A percentile compares a stretch with the other conserved stretches of the same genome.
Evolutionary conservation across 2,888 invertebrate genomes (phyloP).

Genomic region (Habrosyne pyritoides): DNA sequence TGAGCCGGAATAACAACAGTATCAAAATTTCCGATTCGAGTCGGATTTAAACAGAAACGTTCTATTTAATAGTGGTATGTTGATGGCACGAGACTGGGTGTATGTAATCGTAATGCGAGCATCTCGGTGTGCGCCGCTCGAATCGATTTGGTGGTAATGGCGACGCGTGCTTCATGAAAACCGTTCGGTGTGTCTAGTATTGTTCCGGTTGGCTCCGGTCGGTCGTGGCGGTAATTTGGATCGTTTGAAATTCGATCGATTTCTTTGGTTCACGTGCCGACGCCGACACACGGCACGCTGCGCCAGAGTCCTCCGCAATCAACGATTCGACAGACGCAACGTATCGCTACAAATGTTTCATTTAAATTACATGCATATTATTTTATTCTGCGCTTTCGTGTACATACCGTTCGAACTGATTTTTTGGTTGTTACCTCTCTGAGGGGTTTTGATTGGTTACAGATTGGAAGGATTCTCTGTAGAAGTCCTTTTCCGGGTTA

Average conservation of each 20-base stretch:
- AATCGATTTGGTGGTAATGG: slow-evolving; percentile 72
- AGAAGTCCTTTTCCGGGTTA: neutral
- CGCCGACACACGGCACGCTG: slow-evolving; percentile 19
- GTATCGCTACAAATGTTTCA: slow-evolving; percentile 39
- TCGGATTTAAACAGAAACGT: slow-evolving; percentile 82
- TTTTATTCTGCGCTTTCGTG: slow-evolving; percentile 17
- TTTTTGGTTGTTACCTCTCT: neutral
- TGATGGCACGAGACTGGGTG: slow-evolving; percentile 63
- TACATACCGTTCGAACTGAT: slow-evolving; percentile 17
- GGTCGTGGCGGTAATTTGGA: slow-evolving; percentile 55
- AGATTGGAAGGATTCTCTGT: neutral
- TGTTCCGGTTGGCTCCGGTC: slow-evolving; percentile 69
- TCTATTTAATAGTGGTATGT: slow-evolving; percentile 78
- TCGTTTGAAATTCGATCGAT: slow-evolving; percentile 50
- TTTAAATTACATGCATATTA: slow-evolving; percentile 53
- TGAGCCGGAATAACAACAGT: slow-evolving; percentile 74
- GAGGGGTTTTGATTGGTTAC: neutral
- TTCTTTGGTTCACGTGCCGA: slow-evolving; percentile 62
- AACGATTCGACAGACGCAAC: slow-evolving; percentile 63
- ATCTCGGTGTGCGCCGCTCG: slow-evolving; percentile 52
- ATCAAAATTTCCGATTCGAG: slow-evolving; percentile 79
- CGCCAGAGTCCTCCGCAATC: slow-evolving; percentile 54
- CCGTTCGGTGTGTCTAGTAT: slow-evolving; percentile 27
- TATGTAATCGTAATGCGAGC: slow-evolving; percentile 30
- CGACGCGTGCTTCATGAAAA: slow-evolving; percentile 68